Evolutionary conservation across 2,888 invertebrate species (phyloP), one percentile per base, ranked within the genome.

Genomic region (Drosophila leonis): DNA sequence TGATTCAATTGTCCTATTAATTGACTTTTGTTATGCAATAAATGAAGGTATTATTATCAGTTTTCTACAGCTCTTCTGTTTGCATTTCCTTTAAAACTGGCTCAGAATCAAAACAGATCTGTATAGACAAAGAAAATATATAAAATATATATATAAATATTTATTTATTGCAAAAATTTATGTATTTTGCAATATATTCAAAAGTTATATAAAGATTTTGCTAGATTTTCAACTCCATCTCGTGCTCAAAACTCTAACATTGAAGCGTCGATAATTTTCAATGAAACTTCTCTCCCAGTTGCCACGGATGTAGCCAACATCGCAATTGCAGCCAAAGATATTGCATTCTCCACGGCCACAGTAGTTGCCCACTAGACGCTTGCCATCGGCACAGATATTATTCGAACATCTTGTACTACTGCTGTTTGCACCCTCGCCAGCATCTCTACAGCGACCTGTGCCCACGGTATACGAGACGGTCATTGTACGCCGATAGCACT

Each of bases 301-400:
- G 37, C 48, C 59, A 1, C 10, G 6, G 2, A 48, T 9, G 29
- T 48, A 59, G 48, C 59, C 48, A 7, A 15, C 29, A 2, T 10
- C 9, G 29, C 37, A 59, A 15, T 29, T 37, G 29, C 59, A 59
- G 29, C 48, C 37, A 18, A 59, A 37, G 37, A 59, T 1, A 2
- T 59, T 59, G 29, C 59, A 48, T 15, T 29, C 1, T 2, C 20
- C 0, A 1, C 18, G 37, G 2, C 59, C 59, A 20, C 48, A 59
- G 8, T 12, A 59, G 37, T 15, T 29, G 37, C 59, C 59, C 20
- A 39, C 27, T 2, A 29, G 48, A 10, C 13, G 18, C 37, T 2
- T 15, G 37, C 59, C 59, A 29, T 59, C 15, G 20, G 48, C 48
- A 20, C 59, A 59, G 7, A 59, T 59, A 37, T 37, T 59, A 20